Evolutionary conservation across 1,140 invertebrate species (phyloP).

Genomic region (Drosophila insularis): DNA sequence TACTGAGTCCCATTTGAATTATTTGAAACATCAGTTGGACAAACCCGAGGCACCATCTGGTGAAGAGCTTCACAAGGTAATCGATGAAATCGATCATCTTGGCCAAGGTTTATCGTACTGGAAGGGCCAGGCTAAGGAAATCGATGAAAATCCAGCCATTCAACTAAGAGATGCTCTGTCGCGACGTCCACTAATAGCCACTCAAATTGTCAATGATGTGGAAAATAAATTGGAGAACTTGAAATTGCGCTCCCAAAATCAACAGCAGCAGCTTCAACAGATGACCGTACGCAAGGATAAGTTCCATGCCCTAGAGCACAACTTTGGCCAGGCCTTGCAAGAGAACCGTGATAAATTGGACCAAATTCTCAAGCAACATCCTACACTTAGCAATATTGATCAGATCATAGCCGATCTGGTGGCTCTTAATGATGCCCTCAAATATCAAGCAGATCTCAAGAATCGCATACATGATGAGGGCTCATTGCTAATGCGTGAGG

Average conservation of each 20-base stretch:
- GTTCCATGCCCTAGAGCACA: conserved; percentile 87
- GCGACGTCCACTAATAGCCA: conserved; percentile 87
- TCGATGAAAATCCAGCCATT: conserved; percentile 87
- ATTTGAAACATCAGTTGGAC: conserved; percentile 91
- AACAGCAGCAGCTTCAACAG: conserved; percentile 87
- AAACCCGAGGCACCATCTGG: conserved; percentile 87
- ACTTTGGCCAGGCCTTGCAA: conserved; percentile 86
- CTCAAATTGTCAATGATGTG: conserved; percentile 87
- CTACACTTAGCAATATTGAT: conserved; percentile 80
- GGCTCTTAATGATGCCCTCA: conserved; percentile 83
- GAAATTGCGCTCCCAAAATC: conserved; percentile 86
- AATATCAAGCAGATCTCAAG: conserved; percentile 83
- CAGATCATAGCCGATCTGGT: conserved; percentile 79
- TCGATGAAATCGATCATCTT: conserved; percentile 87
- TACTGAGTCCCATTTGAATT: conserved; percentile 90
- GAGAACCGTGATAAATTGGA: conserved; percentile 84
- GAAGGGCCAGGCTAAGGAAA: conserved; percentile 86
- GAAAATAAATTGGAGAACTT: conserved; percentile 87
- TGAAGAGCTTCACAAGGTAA: conserved; percentile 86
- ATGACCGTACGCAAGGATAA: conserved; percentile 87
- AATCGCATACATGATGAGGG: conserved; percentile 88
- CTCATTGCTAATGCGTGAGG: conserved; percentile 89
- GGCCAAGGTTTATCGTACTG: conserved; percentile 87
- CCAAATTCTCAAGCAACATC: conserved; percentile 83
- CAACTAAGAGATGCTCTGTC: conserved; percentile 87